Base-by-base conservation (phyloP, 2,888 invertebrate species). In the Smittia aterrima region DNA sequence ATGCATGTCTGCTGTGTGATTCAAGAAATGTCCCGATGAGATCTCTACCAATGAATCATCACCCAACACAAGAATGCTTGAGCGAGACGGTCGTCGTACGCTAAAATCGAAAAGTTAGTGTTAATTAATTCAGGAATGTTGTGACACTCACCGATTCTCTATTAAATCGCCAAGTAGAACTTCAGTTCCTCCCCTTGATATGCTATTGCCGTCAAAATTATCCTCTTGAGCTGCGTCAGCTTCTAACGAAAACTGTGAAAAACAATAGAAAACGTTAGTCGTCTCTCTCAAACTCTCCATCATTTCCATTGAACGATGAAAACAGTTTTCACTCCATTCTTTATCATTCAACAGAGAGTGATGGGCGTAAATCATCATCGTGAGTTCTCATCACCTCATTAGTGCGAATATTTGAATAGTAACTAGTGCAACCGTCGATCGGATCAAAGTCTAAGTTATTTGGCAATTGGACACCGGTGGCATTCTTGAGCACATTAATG, bases 41-140 rank as follows among this genome's bases (percentile, higher is more conserved):
- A 86, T 85, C 79, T 86, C 86, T 81, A 88, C 84, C 75, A 82
- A 77, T 54, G 77, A 87, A 81, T 87, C 88, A 77, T 90, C 90
- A 81, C 90, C 92, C 80, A 92, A 86, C 81, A 92, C 92, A 81
- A 92, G 90, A 83, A 92, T 91, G 83, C 91, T 91, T 83, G 90
- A 91, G 79, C 90, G 90, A 77, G 90, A 92, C 78, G 92, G 88
- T 78, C 92, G 88, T 78, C 92, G 88, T 76, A 91, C 90, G 90
- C 92, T 93, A 86, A 25, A 53, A 74, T 25, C 75, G 22, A 16
- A 64, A 74, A 62, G 58, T 20, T 18, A 4, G 18, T 22, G 58
- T 3, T 20, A 58, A 18, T 58, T 18, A 11, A 16, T 16, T 4
- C 4, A 2, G n/a, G 18, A 47, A 47, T 47, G 18, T n/a, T 18